phyloP scores from a whole-genome alignment of 2,888 invertebrate species.

The Cataglyphis altisquamis region DNA sequence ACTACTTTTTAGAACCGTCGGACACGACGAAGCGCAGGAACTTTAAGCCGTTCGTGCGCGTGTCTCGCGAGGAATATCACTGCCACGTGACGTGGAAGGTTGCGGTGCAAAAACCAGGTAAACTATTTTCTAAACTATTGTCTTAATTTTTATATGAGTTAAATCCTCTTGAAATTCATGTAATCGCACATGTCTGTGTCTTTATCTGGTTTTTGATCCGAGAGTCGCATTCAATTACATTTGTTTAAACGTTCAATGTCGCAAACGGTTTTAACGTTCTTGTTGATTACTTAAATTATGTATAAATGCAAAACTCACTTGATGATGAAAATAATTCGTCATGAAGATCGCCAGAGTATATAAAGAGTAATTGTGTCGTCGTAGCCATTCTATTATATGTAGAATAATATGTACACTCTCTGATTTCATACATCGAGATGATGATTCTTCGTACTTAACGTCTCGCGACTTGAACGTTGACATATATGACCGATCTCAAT shows the following conservation, averaged over 20 bases:
- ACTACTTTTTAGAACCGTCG: constrained; percentile 65
- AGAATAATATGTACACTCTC: neutral
- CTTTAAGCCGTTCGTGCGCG: constrained; percentile 51
- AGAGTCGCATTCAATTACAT: neutral
- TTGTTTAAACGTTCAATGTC: neutral
- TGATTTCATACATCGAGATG: neutral
- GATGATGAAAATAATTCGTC: neutral
- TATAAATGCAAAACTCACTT: constrained; percentile 25
- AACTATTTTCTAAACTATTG: constrained; percentile 44
- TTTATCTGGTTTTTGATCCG: constrained; percentile 69
- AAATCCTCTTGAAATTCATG: neutral
- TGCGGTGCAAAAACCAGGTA: constrained; percentile 73
- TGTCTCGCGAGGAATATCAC: constrained; percentile 54
- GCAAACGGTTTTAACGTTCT: neutral
- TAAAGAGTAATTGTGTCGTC: neutral
- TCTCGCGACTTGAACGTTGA: constrained; percentile 14
- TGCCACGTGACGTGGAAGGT: constrained; percentile 52
- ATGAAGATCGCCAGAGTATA: neutral
- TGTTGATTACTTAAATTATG: constrained; percentile 1
- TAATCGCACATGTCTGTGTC: constrained; percentile 10
- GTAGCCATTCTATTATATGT: neutral
- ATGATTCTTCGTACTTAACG: neutral
- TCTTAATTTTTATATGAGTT: neutral
- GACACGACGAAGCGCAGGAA: constrained; percentile 43
- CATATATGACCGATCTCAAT: constrained; percentile 64